Evolutionary conservation across 2,888 invertebrate genomes (phyloP).

Genomic region (Chrysotoxum bicinctum): DNA sequence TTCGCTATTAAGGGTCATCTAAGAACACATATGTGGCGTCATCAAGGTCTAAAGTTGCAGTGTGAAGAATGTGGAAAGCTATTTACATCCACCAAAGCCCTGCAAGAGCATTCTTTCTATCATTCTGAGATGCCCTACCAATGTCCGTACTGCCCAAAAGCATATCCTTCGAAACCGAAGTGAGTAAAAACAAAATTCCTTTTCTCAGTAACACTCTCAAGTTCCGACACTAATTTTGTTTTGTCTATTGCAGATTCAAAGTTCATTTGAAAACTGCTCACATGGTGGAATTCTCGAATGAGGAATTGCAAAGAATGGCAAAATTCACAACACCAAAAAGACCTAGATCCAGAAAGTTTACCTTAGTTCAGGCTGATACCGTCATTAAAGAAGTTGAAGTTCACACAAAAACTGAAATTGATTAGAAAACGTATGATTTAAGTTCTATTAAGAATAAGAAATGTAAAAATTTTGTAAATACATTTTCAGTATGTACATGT

Average conservation of each 20-base stretch:
- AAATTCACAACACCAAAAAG: conserved; percentile 62
- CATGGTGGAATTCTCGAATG: conserved; percentile 71
- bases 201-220: not conserved
- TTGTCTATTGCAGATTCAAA: conserved; percentile 72
- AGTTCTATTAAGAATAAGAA: not conserved
- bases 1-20: conserved; percentile 75
- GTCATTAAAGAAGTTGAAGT: conserved; percentile 74
- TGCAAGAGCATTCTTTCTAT: conserved; percentile 75
- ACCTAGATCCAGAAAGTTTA: conserved; percentile 72
- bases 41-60: conserved; percentile 74
- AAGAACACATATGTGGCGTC: conserved; percentile 75
- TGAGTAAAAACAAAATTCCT: conserved; percentile 53
- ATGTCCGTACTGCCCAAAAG: conserved; percentile 74
- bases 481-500: not conserved
- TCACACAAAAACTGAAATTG: conserved; percentile 64
- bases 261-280: conserved; percentile 74
- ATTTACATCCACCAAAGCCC: conserved; percentile 75
- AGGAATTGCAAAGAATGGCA: conserved; percentile 72
- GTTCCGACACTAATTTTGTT: conserved; percentile 28
- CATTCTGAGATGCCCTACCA: conserved; percentile 76
- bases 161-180: conserved; percentile 75
- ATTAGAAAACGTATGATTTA: not conserved
- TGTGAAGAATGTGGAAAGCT: conserved; percentile 75
- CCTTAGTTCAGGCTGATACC: conserved; percentile 74
- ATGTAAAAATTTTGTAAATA: not conserved